phyloP scores from a whole-genome alignment of 2,797 vertebrate species.

The Oryzias dopingdopingensis region DNA sequence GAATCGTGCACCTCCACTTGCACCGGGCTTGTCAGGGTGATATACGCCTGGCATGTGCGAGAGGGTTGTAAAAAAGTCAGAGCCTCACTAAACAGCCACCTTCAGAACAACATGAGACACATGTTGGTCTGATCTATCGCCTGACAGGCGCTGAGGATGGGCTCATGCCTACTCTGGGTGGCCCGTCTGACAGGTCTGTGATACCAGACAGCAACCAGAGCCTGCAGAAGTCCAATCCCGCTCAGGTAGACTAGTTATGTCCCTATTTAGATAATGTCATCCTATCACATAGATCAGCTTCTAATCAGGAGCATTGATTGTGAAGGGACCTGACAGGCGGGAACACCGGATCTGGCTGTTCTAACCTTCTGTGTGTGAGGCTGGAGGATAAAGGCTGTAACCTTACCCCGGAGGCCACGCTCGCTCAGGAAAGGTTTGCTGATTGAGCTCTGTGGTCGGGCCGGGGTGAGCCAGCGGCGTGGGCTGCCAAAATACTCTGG shows the following conservation, averaged over 20 bases:
- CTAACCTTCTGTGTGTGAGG: constrained; percentile 77
- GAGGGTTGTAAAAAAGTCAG: constrained; percentile 60
- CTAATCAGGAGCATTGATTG: constrained; percentile 71
- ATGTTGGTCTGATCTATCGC: constrained; percentile 72
- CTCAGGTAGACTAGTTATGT: constrained; percentile 22
- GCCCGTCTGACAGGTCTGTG: constrained; percentile 34
- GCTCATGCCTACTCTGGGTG: constrained; percentile 56
- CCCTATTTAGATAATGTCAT: constrained; percentile 68
- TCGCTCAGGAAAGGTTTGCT: constrained; percentile 70
- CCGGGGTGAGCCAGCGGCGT: constrained; percentile 61
- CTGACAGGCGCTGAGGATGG: constrained; percentile 71
- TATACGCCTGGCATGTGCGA: constrained; percentile 44
- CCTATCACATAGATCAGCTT: constrained; percentile 60
- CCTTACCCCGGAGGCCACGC: constrained; percentile 65
- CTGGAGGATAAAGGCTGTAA: constrained; percentile 71
- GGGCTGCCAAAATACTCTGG: constrained; percentile 74
- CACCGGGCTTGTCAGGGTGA: constrained; percentile 50
- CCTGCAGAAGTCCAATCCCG: neutral
- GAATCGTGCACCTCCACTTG: constrained; percentile 28
- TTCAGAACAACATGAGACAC: constrained; percentile 47
- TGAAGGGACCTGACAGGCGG: constrained; percentile 68
- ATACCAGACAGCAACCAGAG: constrained; percentile 8
- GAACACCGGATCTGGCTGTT: constrained; percentile 76
- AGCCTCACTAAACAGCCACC: constrained; percentile 59
- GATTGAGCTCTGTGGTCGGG: constrained; percentile 74